phyloP scores from a whole-genome alignment of 92 coral and sea anemone genomes.

The Diadumene lineata region DNA sequence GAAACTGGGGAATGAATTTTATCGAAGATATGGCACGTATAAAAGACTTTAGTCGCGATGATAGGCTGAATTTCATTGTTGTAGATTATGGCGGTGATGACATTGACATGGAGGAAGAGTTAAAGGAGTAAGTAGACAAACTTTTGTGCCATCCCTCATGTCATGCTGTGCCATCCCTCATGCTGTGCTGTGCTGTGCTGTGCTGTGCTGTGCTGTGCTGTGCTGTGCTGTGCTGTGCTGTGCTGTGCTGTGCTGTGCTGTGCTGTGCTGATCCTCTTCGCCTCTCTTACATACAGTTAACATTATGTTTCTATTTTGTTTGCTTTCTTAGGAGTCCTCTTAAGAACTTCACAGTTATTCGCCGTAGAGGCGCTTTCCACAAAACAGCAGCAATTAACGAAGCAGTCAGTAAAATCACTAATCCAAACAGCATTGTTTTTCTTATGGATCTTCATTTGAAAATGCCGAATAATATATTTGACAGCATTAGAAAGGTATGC shows the following conservation, averaged over 20 bases:
- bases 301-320: background rate
- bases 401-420: conserved; percentile 59
- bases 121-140: conserved; percentile 27
- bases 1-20: conserved; percentile 72
- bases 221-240: background rate
- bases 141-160: background rate
- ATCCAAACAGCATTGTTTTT: conserved; percentile 72
- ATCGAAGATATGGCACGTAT: conserved; percentile 64
- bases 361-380: conserved; percentile 70
- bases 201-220: background rate
- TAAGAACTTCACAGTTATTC: conserved; percentile 45
- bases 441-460: conserved; percentile 75
- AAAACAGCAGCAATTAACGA: conserved; percentile 81
- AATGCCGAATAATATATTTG: conserved; percentile 62
- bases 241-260: background rate
- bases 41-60: conserved; percentile 52
- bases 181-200: background rate
- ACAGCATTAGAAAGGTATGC: conserved; percentile 72
- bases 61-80: conserved; percentile 55
- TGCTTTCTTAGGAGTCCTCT: conserved; percentile 23
- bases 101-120: conserved; percentile 51
- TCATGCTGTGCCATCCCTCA: too few species aligned
- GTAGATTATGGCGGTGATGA: conserved; percentile 67
- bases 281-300: background rate
- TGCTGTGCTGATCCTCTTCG: background rate